Conservation (phyloP, 2,113 vertebrate genomes). For the Desmodus rotundus region DNA sequence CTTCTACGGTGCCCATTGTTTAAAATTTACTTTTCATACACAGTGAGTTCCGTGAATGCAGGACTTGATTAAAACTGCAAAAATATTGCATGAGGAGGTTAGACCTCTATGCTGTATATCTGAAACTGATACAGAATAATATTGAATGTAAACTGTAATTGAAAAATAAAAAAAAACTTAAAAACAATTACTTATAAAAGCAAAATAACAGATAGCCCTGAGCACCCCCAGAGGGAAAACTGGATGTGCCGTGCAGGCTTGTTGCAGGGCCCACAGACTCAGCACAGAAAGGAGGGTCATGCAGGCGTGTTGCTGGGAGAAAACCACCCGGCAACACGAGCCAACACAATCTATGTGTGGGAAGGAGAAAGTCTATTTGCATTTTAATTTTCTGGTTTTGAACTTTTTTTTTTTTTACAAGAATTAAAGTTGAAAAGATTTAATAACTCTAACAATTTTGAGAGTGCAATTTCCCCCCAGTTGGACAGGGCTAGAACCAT, state of each 20-base stretch:
- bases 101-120: background rate
- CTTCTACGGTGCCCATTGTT: background rate
- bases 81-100: background rate
- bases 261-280: background rate
- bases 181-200: background rate
- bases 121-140: background rate
- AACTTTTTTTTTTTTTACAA: background rate
- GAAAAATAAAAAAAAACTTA: background rate
- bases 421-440: conserved; percentile 22
- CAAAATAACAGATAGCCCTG: background rate
- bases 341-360: background rate
- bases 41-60: background rate
- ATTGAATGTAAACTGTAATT: background rate
- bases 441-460: background rate
- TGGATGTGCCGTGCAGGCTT: background rate
- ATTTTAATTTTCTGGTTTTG: background rate
- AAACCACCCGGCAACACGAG: background rate
- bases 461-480: background rate
- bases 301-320: background rate
- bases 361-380: background rate
- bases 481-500: background rate
- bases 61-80: background rate
- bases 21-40: background rate
- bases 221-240: background rate
- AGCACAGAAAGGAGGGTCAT: background rate